phyloP scores from a whole-genome alignment of 2,888 invertebrate species.

The Tenthredo scrophulariae region DNA sequence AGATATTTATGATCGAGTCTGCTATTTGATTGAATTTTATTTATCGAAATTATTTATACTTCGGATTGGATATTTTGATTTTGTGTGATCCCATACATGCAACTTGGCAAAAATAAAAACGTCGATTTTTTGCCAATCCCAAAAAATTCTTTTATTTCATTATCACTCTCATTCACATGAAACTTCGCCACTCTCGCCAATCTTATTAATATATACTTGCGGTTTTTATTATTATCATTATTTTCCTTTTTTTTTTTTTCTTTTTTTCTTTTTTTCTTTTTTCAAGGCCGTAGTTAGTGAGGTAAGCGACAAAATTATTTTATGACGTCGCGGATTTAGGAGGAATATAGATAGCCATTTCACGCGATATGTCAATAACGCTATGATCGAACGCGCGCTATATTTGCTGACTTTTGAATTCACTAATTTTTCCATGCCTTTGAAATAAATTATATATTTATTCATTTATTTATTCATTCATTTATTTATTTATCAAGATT shows the following conservation, averaged over 20 bases:
- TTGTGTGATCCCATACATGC: neutral
- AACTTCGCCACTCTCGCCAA: constrained; percentile 17
- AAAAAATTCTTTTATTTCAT: neutral
- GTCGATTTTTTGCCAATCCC: neutral
- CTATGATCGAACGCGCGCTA: neutral
- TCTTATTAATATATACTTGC: neutral
- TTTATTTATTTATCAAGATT: neutral
- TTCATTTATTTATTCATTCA: neutral
- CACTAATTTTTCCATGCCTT: neutral
- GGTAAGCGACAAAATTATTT: constrained; percentile 47
- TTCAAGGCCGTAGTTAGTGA: constrained; percentile 28
- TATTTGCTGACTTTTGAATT: neutral
- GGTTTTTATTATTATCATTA: neutral
- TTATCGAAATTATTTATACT: neutral
- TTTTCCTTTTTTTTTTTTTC: neutral
- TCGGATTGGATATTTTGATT: neutral
- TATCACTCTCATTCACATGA: neutral
- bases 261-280: neutral
- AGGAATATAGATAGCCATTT: neutral
- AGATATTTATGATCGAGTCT: neutral
- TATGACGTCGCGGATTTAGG: constrained; percentile 8
- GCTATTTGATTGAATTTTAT: neutral
- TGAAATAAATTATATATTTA: neutral
- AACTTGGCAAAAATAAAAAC: neutral
- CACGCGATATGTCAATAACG: neutral